These are phyloP conservation scores for Cloeon dipterum DNA, from an alignment of 2,888 invertebrate species.

Conservation along the genomic window DNA sequence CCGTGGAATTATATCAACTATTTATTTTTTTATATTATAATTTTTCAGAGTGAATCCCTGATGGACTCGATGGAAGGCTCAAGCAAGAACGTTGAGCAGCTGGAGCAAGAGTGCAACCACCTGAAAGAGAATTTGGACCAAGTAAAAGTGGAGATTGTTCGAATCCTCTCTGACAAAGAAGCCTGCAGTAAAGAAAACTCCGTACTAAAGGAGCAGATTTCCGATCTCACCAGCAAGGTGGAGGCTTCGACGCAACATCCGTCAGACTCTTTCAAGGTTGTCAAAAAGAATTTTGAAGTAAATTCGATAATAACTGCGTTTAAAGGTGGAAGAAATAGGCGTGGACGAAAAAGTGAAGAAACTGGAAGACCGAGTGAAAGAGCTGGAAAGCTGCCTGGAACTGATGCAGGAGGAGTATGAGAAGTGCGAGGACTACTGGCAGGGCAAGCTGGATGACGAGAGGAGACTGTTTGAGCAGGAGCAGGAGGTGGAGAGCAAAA, in stretches of 20 bases:
- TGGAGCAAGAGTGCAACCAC: slow-evolving; percentile 12
- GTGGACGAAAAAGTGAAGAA: too few relatives aligned
- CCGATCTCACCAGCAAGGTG: slow-evolving; percentile 9
- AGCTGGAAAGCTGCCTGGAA: slow-evolving; percentile 50
- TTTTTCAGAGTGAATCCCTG: too few relatives aligned
- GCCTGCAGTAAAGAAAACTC: slow-evolving; percentile 16
- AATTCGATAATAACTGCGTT: neutral
- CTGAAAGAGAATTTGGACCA: slow-evolving; percentile 12
- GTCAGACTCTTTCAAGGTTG: neutral
- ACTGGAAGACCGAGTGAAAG: slow-evolving; percentile 28
- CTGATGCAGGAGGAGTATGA: slow-evolving; percentile 56
- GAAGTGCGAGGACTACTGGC: slow-evolving; percentile 73
- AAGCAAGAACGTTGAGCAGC: slow-evolving; percentile 7
- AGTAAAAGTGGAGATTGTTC: slow-evolving; percentile 14
- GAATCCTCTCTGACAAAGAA: slow-evolving; percentile 13
- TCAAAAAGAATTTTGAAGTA: neutral
- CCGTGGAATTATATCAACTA: too few relatives aligned
- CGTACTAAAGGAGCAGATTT: slow-evolving; percentile 13
- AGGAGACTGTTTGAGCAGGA: slow-evolving; percentile 44
- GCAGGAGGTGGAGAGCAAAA: slow-evolving; percentile 50
- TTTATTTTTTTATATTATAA: too few relatives aligned
- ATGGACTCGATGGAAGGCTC: too few relatives aligned
- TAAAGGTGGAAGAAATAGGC: slow-evolving; percentile 1
- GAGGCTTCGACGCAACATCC: neutral
- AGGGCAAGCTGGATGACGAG: slow-evolving; percentile 52